Conservation (phyloP, 2,888 invertebrate species). For the Drosophila kambysellisi region DNA sequence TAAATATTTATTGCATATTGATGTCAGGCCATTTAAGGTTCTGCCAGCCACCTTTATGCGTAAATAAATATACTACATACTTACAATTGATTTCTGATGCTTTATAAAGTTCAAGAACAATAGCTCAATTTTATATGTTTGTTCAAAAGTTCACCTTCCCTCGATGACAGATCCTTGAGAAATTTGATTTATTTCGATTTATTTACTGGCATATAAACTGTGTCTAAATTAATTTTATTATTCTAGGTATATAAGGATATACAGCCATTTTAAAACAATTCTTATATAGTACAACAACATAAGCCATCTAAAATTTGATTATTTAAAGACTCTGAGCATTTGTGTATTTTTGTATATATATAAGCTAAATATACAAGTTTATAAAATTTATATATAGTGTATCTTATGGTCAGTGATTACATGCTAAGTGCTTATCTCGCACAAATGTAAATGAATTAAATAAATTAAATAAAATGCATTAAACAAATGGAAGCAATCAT, state of each 20-base stretch:
- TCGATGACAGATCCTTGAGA: constrained; percentile 4
- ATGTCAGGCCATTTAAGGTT: constrained; percentile 72
- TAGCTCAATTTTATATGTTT: constrained; percentile 12
- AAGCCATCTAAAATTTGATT: neutral
- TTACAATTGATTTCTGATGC: constrained; percentile 29
- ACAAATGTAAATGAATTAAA: neutral
- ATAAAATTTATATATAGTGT: neutral
- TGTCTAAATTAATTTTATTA: no score
- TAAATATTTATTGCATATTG: constrained; percentile 79
- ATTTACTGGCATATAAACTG: neutral
- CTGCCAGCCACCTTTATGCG: constrained; percentile 64
- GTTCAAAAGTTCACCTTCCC: neutral
- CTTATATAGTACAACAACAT: neutral
- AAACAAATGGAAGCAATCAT: neutral
- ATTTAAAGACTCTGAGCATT: neutral
- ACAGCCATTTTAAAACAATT: neutral
- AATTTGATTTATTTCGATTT: constrained; percentile 10
- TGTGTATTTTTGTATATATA: neutral
- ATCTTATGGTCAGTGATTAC: neutral
- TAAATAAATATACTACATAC: constrained; percentile 48
- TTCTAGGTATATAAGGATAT: neutral
- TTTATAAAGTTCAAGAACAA: constrained; percentile 6
- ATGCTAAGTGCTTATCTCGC: neutral
- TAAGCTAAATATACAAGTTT: neutral
- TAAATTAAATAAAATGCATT: neutral